Conservation (phyloP, 2,797 vertebrate genomes). For the Nannoperca obscura region DNA sequence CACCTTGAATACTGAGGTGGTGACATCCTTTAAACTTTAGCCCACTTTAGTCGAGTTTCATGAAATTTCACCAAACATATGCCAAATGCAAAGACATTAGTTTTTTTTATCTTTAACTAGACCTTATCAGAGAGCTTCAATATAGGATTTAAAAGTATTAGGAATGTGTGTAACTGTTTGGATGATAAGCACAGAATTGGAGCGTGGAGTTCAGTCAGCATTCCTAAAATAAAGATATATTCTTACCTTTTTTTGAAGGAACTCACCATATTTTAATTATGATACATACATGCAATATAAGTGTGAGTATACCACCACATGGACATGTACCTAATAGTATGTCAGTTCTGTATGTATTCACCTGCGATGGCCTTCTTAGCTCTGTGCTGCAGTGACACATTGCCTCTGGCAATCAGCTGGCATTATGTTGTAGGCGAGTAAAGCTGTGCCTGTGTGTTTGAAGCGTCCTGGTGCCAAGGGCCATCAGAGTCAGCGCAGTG, state of each 20-base stretch:
- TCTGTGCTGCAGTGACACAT: constrained; percentile 46
- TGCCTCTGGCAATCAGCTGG: constrained; percentile 60
- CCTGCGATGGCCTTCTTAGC: constrained; percentile 24
- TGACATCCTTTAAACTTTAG: constrained; percentile 6
- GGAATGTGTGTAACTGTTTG: constrained; percentile 2
- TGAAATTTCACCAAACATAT: neutral
- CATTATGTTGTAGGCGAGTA: constrained; percentile 41
- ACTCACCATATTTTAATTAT: neutral
- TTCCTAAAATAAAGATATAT: neutral
- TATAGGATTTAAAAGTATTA: neutral
- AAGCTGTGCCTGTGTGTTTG: constrained; percentile 36
- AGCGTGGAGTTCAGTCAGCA: neutral
- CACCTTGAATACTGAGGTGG: neutral
- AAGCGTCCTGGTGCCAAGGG: constrained; percentile 40
- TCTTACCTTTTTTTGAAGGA: neutral
- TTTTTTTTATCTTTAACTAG: neutral
- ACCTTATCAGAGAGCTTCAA: neutral
- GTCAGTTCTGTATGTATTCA: neutral
- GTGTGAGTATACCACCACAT: neutral
- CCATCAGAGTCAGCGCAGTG: constrained; percentile 54
- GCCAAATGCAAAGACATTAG: neutral
- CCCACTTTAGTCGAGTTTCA: neutral
- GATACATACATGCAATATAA: neutral
- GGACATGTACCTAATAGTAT: neutral
- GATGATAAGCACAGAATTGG: neutral